Evolutionary conservation across 2,113 vertebrate species (phyloP).

Genomic region (Athene noctua): DNA sequence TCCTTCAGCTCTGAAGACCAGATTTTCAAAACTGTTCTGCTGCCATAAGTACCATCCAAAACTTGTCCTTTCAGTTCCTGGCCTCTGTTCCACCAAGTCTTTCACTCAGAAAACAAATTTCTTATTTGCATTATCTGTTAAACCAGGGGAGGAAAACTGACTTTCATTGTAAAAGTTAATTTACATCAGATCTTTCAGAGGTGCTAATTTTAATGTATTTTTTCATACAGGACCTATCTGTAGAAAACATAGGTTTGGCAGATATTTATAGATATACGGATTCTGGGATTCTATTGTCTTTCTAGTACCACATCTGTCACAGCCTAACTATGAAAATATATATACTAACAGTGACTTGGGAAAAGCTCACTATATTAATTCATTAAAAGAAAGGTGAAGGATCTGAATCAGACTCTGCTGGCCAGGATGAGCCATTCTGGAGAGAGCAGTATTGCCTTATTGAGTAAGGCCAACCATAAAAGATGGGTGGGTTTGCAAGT

Average conservation of each 20-base stretch:
- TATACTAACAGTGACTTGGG: neutral
- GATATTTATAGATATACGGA: neutral
- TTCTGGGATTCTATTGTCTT: neutral
- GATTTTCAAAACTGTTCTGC: slow-evolving; percentile 2
- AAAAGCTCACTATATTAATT: neutral
- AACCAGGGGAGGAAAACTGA: neutral
- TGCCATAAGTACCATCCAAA: neutral
- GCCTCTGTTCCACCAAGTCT: neutral
- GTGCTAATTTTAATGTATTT: neutral
- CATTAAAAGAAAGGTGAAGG: neutral
- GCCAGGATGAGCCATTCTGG: neutral
- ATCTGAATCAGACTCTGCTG: neutral
- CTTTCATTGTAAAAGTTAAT: neutral
- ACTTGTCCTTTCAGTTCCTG: neutral
- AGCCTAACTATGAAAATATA: neutral
- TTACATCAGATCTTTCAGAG: neutral
- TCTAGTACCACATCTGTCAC: neutral
- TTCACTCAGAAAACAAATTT: neutral
- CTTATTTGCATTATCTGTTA: neutral
- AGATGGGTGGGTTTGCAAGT: neutral
- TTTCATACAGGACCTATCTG: neutral
- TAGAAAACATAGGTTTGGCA: neutral
- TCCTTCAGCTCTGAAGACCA: neutral
- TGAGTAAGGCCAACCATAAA: neutral
- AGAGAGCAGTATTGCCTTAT: neutral